phyloP scores from a whole-genome alignment of 2,797 vertebrate genomes.

The Amblyopsis hoosieri region DNA sequence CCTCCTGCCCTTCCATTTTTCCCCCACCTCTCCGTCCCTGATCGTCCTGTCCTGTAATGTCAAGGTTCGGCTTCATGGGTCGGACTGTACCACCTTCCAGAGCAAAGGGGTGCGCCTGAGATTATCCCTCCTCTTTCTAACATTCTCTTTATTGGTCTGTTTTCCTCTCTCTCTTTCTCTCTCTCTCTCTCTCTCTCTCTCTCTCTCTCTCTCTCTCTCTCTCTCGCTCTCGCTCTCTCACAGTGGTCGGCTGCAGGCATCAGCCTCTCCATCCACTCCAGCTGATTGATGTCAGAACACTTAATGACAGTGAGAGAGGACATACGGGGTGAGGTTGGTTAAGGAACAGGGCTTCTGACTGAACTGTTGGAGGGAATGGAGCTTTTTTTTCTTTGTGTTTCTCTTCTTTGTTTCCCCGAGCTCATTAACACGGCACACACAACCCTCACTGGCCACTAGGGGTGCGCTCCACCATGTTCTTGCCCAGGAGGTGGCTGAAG shows the following conservation, averaged over 20 bases:
- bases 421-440: conserved; percentile 34
- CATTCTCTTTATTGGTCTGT: background rate
- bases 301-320: conserved; percentile 75
- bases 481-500: conserved; percentile 85
- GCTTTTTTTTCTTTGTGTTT: too few species aligned
- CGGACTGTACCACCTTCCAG: conserved; percentile 26
- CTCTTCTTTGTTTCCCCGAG: conserved; percentile 25
- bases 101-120: conserved; percentile 42
- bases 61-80: conserved; percentile 40
- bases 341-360: conserved; percentile 56
- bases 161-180: conserved; percentile 39
- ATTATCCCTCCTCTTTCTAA: conserved; percentile 33
- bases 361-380: conserved; percentile 57
- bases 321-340: conserved; percentile 59
- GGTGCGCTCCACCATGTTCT: conserved; percentile 84
- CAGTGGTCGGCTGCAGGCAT: conserved; percentile 15
- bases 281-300: conserved; percentile 67
- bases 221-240: background rate
- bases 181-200: background rate
- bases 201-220: conserved; percentile 43
- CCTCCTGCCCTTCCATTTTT: too few species aligned
- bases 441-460: conserved; percentile 79
- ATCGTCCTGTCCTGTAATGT: conserved; percentile 39
- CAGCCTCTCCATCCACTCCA: conserved; percentile 50
- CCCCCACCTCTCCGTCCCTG: conserved; percentile 30